These are phyloP conservation scores for Phymastichus coffea DNA, from an alignment of 1,140 invertebrate species.

Conservation along the genomic window DNA sequence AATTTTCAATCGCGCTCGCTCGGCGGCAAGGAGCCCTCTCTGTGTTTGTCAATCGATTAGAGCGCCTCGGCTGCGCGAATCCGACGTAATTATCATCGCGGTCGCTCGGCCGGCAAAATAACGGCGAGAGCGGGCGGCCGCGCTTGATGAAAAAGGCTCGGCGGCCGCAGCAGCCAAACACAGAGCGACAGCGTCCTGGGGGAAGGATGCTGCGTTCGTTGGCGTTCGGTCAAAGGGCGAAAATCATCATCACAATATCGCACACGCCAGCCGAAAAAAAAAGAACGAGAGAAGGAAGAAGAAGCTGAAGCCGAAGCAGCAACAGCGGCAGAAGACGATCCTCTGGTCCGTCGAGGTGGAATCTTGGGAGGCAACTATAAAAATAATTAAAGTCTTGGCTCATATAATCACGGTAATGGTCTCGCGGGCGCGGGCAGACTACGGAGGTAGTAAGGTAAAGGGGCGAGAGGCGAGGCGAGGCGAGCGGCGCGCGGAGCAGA, in stretches of 20 bases:
- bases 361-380: conserved; percentile 33
- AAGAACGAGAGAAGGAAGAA: not conserved
- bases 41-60: no score
- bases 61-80: no score
- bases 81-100: no score
- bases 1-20: no score
- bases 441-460: not conserved
- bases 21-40: no score
- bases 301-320: not conserved
- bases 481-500: not conserved
- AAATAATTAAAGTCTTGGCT: conserved; percentile 44
- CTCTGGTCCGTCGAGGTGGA: not conserved
- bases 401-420: conserved; percentile 52
- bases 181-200: no score
- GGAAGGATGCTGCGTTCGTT: no score
- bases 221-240: no score
- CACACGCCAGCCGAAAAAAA: not conserved
- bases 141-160: no score
- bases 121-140: no score
- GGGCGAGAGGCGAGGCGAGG: conserved; percentile 35
- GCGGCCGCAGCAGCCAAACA: no score
- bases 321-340: not conserved
- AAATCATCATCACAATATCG: conserved; percentile 2
- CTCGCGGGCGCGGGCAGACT: conserved; percentile 24
- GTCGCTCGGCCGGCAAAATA: no score